Percentiles rank a stretch among this genome's conserved stretches.
phyloP scores from a whole-genome alignment of 2,888 invertebrate genomes.

The Drosophila nr. perissopoda region DNA sequence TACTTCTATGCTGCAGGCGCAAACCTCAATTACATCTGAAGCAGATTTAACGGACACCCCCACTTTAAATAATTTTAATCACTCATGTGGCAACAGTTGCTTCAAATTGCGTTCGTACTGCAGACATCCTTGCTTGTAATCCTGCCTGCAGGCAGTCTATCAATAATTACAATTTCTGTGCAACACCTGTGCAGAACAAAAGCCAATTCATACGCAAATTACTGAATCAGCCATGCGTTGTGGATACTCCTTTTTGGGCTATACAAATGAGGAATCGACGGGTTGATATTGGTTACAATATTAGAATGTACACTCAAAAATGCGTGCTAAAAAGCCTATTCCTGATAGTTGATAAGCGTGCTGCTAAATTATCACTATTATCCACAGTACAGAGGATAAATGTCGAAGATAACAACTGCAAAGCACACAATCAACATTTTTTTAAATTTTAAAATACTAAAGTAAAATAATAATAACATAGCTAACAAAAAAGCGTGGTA shows the following conservation, averaged over 20 bases:
- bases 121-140: background rate
- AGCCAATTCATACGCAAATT: slow-evolving; percentile 28
- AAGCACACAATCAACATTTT: background rate
- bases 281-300: background rate
- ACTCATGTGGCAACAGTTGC: slow-evolving; percentile 24
- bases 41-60: slow-evolving; percentile 21
- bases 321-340: background rate
- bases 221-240: background rate
- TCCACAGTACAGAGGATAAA: no score
- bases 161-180: slow-evolving; percentile 13
- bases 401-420: no score
- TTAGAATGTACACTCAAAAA: background rate
- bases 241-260: background rate
- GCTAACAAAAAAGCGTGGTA: background rate
- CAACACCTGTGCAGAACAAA: slow-evolving; percentile 1
- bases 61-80: background rate
- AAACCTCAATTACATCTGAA: slow-evolving; percentile 47
- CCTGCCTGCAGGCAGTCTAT: background rate
- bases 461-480: background rate
- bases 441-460: background rate
- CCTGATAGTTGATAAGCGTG: background rate
- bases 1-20: slow-evolving; percentile 28
- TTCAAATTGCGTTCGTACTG: background rate
- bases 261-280: background rate
- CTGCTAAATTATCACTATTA: background rate